Conservation (phyloP, 2,888 invertebrate species). For the Ypsolopha sequella region DNA sequence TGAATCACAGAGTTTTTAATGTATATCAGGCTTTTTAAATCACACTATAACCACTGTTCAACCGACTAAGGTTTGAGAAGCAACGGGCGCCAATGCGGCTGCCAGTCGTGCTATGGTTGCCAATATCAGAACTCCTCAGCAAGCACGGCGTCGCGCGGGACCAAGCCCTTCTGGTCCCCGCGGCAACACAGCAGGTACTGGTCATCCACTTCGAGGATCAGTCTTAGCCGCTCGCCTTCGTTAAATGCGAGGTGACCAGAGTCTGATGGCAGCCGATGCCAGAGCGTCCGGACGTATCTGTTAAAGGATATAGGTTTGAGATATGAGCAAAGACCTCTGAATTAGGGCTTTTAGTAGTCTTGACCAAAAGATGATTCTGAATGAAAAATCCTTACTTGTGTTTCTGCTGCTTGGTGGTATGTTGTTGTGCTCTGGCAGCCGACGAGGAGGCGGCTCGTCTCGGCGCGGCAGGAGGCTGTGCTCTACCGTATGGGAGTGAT, state of each 20-base stretch:
- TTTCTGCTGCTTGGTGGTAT: constrained; percentile 37
- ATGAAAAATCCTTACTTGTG: constrained; percentile 32
- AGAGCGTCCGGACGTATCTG: constrained; percentile 79
- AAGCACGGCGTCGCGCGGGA: constrained; percentile 78
- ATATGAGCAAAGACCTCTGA: neutral
- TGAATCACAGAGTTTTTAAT: neutral
- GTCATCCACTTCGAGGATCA: constrained; percentile 81
- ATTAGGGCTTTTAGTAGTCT: neutral
- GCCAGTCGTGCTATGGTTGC: constrained; percentile 57
- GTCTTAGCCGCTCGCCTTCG: constrained; percentile 79
- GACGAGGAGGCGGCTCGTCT: constrained; percentile 79
- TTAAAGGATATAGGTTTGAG: neutral
- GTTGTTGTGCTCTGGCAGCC: constrained; percentile 43
- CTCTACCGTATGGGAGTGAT: constrained; percentile 77
- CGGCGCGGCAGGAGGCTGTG: constrained; percentile 51
- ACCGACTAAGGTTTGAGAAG: constrained; percentile 15
- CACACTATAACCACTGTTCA: no score
- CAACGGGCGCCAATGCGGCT: constrained; percentile 55
- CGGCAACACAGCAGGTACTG: constrained; percentile 82
- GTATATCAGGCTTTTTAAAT: constrained; percentile 2
- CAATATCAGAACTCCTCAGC: constrained; percentile 64
- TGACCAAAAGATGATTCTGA: neutral
- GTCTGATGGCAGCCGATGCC: constrained; percentile 81
- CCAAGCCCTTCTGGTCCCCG: constrained; percentile 82
- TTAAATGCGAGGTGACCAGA: constrained; percentile 83